Evolutionary conservation across 1,140 invertebrate species (phyloP), one percentile per base, ranked within the genome.

Genomic region (Drosophila cardini): DNA sequence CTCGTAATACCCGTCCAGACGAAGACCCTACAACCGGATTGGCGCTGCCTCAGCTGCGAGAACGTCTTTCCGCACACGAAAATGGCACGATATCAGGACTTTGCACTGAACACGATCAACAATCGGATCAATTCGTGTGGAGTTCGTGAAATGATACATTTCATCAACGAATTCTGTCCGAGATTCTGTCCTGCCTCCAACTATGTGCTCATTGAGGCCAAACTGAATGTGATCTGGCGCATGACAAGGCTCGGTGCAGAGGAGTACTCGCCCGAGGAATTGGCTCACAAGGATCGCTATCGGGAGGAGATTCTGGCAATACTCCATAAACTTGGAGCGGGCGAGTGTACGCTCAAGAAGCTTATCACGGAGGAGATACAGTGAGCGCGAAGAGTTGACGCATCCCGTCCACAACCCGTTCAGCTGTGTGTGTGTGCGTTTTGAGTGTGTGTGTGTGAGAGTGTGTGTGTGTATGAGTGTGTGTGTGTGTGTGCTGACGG

Each of bases 301-400:
- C 93, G 93, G 13, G 76, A 90, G 34, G 92, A 93, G 15, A 78
- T 93, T 8, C 63, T 93, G 32, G 77, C 83, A 26, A 83, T 93
- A 8, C 52, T 93, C n/a, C 80, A 92, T 52, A 90, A 87, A 68
- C 72, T 93, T 11, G 81, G 84, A 8, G 90, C 91, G 9, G 93
- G 93, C n/a, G 85, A 92, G 65, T 92, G 91, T 69, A 93, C 93
- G 58, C 78, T 93, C 13, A 92, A 92, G 89, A 93, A 89, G 70
- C 78, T 92, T n/a, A 91, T 92, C 15, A 91, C 73, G 15, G 83
- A 87, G 62, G 85, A 92, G 65, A 92, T 90, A 34, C 76, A 80
- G 57, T 86, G 61, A 79, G 26, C 21, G 61, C 45, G 43, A 32
- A 13, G 9, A 57, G 62, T 58, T 38, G n/a, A 56, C 10, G 36